Evolutionary conservation across 2,888 invertebrate species (phyloP), one percentile per base, ranked within the genome.

Genomic region (Hetaerina titia): DNA sequence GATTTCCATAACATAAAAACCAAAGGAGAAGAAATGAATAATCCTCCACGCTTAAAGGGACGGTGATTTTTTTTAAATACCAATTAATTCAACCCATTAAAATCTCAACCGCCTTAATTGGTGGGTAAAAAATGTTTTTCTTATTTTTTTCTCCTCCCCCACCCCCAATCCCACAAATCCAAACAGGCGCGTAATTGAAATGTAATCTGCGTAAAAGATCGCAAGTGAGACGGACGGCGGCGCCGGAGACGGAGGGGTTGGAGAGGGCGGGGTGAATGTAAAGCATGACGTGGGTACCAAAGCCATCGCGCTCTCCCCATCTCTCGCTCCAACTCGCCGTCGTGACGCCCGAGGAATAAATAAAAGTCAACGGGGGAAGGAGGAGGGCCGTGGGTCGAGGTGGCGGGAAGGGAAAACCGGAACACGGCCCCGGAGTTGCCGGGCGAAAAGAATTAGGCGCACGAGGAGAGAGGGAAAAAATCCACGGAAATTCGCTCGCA

Each of bases 111-210:
- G 5, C 69, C 69, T 69, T 69, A 22, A 69, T 69, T 69, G 69
- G 69, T 22, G 5, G n/a, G 11, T 1, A 69, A 69, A 69, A 69
- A 69, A 2, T n/a, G 8, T 45, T 45, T 22, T 69, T 11, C n/a
- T n/a, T 8, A 63, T 17, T 17, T 17, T 17, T 17, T n/a, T 69
- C 69, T n/a, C 69, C n/a, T n/a, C 69, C n/a, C 69, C 69, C 19
- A n/a, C 69, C 45, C 45, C 45, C 1, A 45, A 45, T 45, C 58
- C 58, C 17, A 57, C 89, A 57, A 57, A 31, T 64, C 64, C 45
- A 64, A 90, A 90, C 90, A 60, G 64, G 90, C 90, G 90, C 17
- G 11, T 90, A 90, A 90, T 90, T 90, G 90, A 90, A 90, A 90
- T 45, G 90, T 90, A 90, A 64, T 90, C 90, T 63, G 90, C 64